Percentiles rank a stretch among this genome's conserved stretches.
Evolutionary conservation across 2,797 vertebrate species (phyloP).

Genomic region (Sebastes itinus): DNA sequence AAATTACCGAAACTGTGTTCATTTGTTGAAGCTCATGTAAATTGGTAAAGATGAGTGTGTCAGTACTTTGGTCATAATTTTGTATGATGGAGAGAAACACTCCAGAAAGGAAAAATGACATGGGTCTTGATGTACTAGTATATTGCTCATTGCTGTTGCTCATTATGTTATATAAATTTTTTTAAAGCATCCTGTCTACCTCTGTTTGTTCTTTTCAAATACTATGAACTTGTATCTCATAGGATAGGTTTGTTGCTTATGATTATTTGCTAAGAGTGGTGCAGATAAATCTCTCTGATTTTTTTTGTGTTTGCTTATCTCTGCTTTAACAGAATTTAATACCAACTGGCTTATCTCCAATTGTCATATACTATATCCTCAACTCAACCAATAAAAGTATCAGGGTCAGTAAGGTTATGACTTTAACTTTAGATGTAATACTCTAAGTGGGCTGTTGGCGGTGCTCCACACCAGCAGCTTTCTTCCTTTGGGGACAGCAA

Average conservation of each 20-base stretch:
- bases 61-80: not conserved
- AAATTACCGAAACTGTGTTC: not conserved
- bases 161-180: not conserved
- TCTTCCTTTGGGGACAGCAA: not conserved
- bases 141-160: not conserved
- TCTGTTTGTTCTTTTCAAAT: not conserved
- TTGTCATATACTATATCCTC: not conserved
- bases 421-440: slow-evolving; percentile 19
- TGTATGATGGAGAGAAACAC: not conserved
- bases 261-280: not conserved
- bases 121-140: not conserved
- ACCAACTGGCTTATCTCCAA: not conserved
- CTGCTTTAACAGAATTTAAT: not conserved
- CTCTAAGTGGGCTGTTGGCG: slow-evolving; percentile 7
- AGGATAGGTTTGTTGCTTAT: not conserved
- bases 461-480: slow-evolving; percentile 11
- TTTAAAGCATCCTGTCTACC: not conserved
- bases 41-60: not conserved
- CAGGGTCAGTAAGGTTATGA: not conserved
- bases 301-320: not conserved
- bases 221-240: not conserved
- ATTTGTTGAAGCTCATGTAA: not conserved
- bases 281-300: not conserved
- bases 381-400: not conserved
- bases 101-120: not conserved